Base-by-base conservation (phyloP, 2,888 invertebrate species). In the Graphium colonna region DNA sequence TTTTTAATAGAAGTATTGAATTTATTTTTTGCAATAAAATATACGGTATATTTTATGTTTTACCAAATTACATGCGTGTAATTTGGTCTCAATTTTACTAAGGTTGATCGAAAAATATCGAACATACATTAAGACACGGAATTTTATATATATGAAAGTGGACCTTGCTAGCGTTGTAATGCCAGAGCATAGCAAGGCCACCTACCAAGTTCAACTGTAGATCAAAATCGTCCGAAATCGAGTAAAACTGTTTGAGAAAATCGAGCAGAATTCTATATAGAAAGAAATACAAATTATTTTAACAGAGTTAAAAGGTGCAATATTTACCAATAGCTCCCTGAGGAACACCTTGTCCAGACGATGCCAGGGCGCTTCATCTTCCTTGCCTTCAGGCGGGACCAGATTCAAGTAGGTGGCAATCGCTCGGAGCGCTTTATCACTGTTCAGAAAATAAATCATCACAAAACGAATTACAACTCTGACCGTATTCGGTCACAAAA, bases 331-430 rank as follows among this genome's bases (percentile, higher is more conserved):
- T 55, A 98, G 83, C 79, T 98, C 98, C 49, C 94, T 92, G 1
- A 98, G 91, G 71, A 97, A 97, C 3, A 93, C 91, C 63, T 94
- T 93, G 71, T 96, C 95, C n/a, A 94, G 75, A 46, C 96, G 91
- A 72, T 95, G 95, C 94, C 96, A 95, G 17, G 93, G 91, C 40
- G 92, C 92, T 51, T 93, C 90, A 0, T 90, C 77, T 64, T 94
- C 93, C 59, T 94, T 92, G 13, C 93, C 94, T 51, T 92, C 88
- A 0, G 93, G 90, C 0, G 98, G 97, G 3, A 99, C 94, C 39
- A 99, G 90, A 79, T 96, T 95, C 57, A 99, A 82, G 71, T 96
- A 95, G 1, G 94, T 95, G 0, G 97, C 96, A 49, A 99, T 95
- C 7, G 94, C 93, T 61, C 95, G 93, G 4, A 99, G 86, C 1